A percentile compares a stretch with the other conserved stretches of the same genome.
phyloP scores from a whole-genome alignment of 2,888 invertebrate genomes.

The Lithodes maja region DNA sequence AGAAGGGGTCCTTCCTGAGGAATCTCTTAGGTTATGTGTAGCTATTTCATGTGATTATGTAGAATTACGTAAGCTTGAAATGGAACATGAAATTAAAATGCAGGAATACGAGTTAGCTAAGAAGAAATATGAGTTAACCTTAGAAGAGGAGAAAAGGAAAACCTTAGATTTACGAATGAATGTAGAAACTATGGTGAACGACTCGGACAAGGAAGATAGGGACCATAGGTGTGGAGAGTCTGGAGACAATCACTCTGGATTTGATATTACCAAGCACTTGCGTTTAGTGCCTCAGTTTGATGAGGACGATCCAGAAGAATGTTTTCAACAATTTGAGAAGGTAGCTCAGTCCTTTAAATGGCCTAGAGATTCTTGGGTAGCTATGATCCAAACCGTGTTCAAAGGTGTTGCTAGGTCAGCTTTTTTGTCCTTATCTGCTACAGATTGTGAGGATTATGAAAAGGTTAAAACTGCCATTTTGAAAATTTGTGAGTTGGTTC shows the following conservation, averaged over 20 bases:
- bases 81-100: not conserved
- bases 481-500: not conserved
- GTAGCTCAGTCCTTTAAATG: constrained; percentile 9
- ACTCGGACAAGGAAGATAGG: not conserved
- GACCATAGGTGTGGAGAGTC: not conserved
- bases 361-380: not conserved
- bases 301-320: constrained; percentile 31
- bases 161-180: not conserved
- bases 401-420: not conserved
- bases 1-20: not conserved
- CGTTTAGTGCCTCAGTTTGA: constrained; percentile 10
- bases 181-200: not conserved
- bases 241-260: not conserved
- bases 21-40: not conserved
- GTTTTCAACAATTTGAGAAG: constrained; percentile 13
- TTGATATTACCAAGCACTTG: not conserved
- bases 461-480: not conserved
- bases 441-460: not conserved
- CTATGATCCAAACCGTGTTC: not conserved
- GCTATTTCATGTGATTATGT: not conserved
- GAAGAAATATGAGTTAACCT: not conserved
- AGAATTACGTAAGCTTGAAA: not conserved
- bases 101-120: not conserved
- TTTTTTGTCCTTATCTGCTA: not conserved
- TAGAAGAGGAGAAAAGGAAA: constrained; percentile 16